phyloP scores from a whole-genome alignment of 2,888 invertebrate genomes.

The Autographa pulchrina region DNA sequence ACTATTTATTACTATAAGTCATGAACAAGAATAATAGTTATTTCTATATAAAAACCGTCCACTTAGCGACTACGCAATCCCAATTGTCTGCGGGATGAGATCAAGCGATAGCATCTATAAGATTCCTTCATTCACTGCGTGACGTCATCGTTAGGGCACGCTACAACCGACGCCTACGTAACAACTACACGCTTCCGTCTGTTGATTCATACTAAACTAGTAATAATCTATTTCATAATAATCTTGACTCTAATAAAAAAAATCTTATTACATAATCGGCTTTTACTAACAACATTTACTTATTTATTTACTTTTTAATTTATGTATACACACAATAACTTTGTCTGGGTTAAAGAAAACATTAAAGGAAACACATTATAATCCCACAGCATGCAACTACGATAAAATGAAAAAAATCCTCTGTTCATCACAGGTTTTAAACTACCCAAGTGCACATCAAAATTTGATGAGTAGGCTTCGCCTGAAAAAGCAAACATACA shows the following conservation, averaged over 20 bases:
- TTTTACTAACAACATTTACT: no score
- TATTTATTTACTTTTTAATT: no score
- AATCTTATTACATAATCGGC: background rate
- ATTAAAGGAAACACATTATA: no score
- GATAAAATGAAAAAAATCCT: no score
- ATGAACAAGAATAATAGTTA: background rate
- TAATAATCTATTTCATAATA: conserved; percentile 24
- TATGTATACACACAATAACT: no score
- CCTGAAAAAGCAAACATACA: no score
- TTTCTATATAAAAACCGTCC: background rate
- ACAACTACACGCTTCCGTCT: conserved; percentile 47
- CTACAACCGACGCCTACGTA: conserved; percentile 48
- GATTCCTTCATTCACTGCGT: conserved; percentile 43
- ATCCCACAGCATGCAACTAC: no score
- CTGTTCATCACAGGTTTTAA: no score
- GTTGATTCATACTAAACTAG: conserved; percentile 41
- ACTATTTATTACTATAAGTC: background rate
- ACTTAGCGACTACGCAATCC: conserved; percentile 17
- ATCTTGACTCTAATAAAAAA: background rate
- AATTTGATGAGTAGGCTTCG: no score
- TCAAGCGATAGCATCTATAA: conserved; percentile 25
- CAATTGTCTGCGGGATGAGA: conserved; percentile 19
- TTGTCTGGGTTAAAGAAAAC: no score
- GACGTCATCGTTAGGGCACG: conserved; percentile 50
- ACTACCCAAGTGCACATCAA: no score